Percentiles rank a stretch among this genome's conserved stretches.
Conservation (phyloP, 2,888 invertebrate species). For the Sarcophaga rosellei region DNA sequence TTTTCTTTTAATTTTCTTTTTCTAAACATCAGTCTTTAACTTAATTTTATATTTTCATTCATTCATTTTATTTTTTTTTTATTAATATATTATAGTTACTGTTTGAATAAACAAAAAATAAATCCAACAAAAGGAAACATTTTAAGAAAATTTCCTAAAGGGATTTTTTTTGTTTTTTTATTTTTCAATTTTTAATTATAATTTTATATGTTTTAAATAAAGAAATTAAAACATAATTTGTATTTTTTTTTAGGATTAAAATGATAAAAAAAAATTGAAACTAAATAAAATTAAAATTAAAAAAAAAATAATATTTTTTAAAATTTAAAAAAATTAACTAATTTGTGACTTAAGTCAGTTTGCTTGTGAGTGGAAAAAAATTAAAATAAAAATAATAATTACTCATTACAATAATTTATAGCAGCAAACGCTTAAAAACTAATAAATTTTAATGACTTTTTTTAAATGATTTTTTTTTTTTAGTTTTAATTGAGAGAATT, state of each 20-base stretch:
- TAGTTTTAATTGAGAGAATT: neutral
- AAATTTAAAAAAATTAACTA: slow-evolving; percentile 46
- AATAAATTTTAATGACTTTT: slow-evolving; percentile 50
- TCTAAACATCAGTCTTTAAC: slow-evolving; percentile 68
- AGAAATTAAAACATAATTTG: neutral
- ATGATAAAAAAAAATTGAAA: neutral
- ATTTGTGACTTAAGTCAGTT: slow-evolving; percentile 59
- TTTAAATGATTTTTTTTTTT: slow-evolving; percentile 41
- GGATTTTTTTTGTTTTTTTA: neutral
- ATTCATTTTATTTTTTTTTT: slow-evolving; percentile 1
- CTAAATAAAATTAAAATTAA: slow-evolving; percentile 10
- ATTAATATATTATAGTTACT: slow-evolving; percentile 17
- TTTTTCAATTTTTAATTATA: neutral
- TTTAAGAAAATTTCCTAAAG: slow-evolving; percentile 19
- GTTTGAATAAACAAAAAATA: neutral
- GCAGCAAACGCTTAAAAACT: slow-evolving; percentile 18
- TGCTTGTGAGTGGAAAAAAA: slow-evolving; percentile 26
- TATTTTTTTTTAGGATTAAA: neutral
- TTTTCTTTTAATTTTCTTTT: slow-evolving; percentile 42
- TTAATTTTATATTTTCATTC: slow-evolving; percentile 44
- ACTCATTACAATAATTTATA: slow-evolving; percentile 26
- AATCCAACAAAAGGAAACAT: slow-evolving; percentile 23
- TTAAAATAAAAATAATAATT: neutral
- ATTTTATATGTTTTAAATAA: neutral
- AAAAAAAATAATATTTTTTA: neutral